Evolutionary conservation across 2,797 vertebrate species (phyloP), one percentile per base, ranked within the genome.

Genomic region (Pseudopleuronectes americanus): DNA sequence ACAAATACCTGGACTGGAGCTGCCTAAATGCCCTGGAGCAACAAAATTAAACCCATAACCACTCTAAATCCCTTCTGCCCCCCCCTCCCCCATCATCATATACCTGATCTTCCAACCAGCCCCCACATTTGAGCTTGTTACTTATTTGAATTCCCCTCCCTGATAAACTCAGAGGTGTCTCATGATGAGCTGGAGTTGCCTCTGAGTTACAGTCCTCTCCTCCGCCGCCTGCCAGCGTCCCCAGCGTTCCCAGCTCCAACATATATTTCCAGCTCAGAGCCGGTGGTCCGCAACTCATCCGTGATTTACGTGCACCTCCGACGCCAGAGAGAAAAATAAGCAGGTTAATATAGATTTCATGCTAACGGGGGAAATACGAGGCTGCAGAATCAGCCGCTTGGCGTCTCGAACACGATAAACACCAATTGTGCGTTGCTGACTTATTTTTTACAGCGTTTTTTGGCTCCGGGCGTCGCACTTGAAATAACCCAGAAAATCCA

Each of bases 401-500:
- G 82, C 71, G 1, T 67, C 53, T 75, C 47, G 2, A 76, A 84
- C 68, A 31, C 19, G 62, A 79, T 87, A 76, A 84, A 88, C 83
- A 74, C 76, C 76, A 54, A 67, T 26, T 3, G 70, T 65, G 79
- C 57, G 21, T 83, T 33, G 28, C 73, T 36, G 71, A 53, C 75
- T 72, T 72, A 51, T 56, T 84, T 38, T 88, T 84, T 69, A 82
- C 72, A 26, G 64, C 45, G 0, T 74, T 80, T 76, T 63, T 78
- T 63, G 66, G 47, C 61, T 7, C 62, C 60, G 69, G 4, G 53
- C 24, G 19, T 64, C 68, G 64, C 67, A 68, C 77, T 73, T 75
- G 68, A 85, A 79, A 85, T 75, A 80, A 86, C 71, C 77, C 77
- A 55, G 82, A 80, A 77, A 76, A 66, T 79, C 72, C 47, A 75